Base-by-base conservation (phyloP, 2,113 vertebrate genomes). In the Bubalus kerabau region DNA sequence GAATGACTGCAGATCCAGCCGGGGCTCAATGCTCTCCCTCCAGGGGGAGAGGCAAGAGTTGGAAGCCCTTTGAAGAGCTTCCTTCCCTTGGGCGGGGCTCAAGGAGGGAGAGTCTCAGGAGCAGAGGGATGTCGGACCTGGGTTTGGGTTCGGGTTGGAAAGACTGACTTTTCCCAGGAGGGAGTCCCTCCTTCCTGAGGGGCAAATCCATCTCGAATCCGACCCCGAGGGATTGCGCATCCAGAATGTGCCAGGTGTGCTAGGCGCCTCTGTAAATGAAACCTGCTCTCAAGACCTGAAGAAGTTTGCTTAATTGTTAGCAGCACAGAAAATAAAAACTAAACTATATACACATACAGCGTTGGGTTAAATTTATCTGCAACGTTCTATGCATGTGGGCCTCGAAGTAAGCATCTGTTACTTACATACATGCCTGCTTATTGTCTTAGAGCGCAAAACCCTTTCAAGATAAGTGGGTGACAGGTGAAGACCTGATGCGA, bases 291-390 rank as follows among this genome's bases (percentile, higher is more conserved):
- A 57, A 81, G 83, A 78, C n/a, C n/a, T 74, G 67, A 74, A 74
- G n/a, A 67, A 13, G 46, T 71, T 23, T 30, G 14, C 26, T 87
- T 67, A 76, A 43, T 30, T 84, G 46, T 3, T 54, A 46, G 32
- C 23, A 1, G 28, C 59, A 62, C 6, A 54, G 48, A 85, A 94
- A 64, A 95, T 48, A 46, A 84, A 93, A 96, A 50, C 11, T 2
- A 40, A 82, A 46, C 59, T 71, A n/a, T 5, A 6, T 19, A 16
- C 0, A 5, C 24, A 43, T 5, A 5, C 59, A 36, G 19, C 14
- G 4, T 91, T 52, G 89, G 48, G 16, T 57, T 84, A 86, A 74
- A 54, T 87, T 96, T 56, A 57, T 57, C 88, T 95, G 28, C 62
- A 54, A 52, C 5, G 19, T 62, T 46, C 21, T 12, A 9, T 30